These are phyloP conservation scores for Amphiduros pacificus DNA, from an alignment of 2,888 invertebrate genomes.

Conservation along the genomic window DNA sequence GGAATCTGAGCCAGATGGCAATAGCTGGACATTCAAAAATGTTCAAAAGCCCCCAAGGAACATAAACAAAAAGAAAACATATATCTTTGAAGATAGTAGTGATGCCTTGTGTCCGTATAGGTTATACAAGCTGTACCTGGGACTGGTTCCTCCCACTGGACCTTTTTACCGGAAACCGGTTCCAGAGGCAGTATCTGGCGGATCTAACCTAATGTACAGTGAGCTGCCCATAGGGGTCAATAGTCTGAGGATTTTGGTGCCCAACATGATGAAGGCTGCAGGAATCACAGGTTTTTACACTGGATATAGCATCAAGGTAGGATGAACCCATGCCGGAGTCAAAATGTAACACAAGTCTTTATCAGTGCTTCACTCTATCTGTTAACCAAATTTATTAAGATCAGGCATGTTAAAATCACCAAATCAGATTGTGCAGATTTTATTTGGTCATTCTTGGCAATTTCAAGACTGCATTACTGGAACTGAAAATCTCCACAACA, in stretches of 20 bases:
- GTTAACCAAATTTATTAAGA: too few relatives aligned
- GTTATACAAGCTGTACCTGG: not conserved
- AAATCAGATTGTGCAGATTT: too few relatives aligned
- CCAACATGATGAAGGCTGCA: not conserved
- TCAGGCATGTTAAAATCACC: too few relatives aligned
- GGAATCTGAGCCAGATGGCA: not conserved
- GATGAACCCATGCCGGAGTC: too few relatives aligned
- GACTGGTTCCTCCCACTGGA: not conserved
- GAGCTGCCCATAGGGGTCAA: slow-evolving; percentile 1
- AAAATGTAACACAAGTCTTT: too few relatives aligned
- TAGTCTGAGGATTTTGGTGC: not conserved
- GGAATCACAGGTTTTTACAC: not conserved
- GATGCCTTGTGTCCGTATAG: not conserved
- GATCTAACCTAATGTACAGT: not conserved
- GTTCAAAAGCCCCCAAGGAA: not conserved
- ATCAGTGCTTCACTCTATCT: too few relatives aligned
- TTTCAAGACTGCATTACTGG: too few relatives aligned
- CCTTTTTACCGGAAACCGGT: not conserved
- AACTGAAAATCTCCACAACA: too few relatives aligned
- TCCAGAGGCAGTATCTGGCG: too few relatives aligned
- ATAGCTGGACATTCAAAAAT: too few relatives aligned
- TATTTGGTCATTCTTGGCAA: too few relatives aligned
- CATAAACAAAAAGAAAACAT: not conserved
- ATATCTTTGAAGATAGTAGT: too few relatives aligned
- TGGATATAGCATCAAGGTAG: not conserved